phyloP scores from a whole-genome alignment of 2,797 vertebrate genomes.

The Pagetopsis macropterus region DNA sequence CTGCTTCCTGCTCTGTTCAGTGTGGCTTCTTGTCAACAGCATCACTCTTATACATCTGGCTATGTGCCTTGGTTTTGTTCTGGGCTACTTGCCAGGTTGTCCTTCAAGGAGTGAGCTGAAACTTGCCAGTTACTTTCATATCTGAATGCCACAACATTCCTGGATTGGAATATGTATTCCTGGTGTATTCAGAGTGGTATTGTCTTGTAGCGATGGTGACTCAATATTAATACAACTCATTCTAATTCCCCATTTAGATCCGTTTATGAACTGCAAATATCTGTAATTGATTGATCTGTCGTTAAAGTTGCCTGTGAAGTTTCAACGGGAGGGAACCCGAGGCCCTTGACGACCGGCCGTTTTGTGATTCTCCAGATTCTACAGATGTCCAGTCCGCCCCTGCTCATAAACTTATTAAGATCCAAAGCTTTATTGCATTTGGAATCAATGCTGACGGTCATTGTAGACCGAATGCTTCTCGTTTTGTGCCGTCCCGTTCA shows the following conservation, averaged over 20 bases:
- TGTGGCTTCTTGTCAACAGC: conserved; percentile 12
- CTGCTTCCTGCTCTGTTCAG: not conserved
- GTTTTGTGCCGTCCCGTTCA: too few relatives aligned
- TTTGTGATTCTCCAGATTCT: too few relatives aligned
- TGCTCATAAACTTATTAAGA: too few relatives aligned
- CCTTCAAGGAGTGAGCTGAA: conserved; percentile 3
- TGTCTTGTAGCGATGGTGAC: not conserved
- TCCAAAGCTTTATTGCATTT: too few relatives aligned
- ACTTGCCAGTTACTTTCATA: not conserved
- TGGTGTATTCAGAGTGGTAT: not conserved
- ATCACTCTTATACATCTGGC: conserved; percentile 24
- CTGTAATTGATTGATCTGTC: not conserved
- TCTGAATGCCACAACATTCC: not conserved
- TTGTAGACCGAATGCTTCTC: too few relatives aligned
- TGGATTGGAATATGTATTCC: not conserved
- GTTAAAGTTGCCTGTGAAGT: too few relatives aligned
- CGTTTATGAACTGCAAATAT: not conserved
- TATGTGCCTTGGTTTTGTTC: conserved; percentile 2
- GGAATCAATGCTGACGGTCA: too few relatives aligned
- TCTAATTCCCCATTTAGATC: not conserved
- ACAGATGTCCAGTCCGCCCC: too few relatives aligned
- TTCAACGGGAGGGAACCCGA: too few relatives aligned
- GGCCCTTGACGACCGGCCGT: too few relatives aligned
- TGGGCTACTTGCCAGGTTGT: conserved; percentile 31
- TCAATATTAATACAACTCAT: not conserved